A percentile compares a stretch with the other conserved stretches of the same genome.
Conservation (phyloP, 2,797 vertebrate genomes). For the Pseudomugil tenellus region DNA sequence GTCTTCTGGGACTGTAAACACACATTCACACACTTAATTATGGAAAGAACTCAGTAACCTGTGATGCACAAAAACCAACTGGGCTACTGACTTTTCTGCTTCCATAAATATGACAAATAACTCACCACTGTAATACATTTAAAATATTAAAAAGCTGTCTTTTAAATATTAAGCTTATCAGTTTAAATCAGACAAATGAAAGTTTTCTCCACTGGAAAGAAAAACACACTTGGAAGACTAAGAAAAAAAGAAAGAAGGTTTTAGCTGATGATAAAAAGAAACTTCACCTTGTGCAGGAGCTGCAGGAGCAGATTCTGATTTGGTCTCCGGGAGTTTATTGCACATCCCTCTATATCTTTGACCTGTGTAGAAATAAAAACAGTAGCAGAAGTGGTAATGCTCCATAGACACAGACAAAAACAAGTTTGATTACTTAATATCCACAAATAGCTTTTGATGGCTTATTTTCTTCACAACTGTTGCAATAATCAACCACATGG, state of each 20-base stretch:
- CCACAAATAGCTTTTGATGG: not conserved
- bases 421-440: not conserved
- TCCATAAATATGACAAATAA: not conserved
- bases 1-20: slow-evolving; percentile 36
- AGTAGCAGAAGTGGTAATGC: not conserved
- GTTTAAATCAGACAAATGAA: not conserved
- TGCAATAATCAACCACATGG: not conserved
- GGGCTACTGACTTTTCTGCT: not conserved
- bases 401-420: fast-evolving
- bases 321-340: slow-evolving; percentile 81
- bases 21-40: slow-evolving; percentile 35
- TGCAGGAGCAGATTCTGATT: slow-evolving; percentile 47
- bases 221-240: not conserved
- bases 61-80: slow-evolving; percentile 6
- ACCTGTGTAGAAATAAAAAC: slow-evolving; percentile 54
- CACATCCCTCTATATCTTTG: slow-evolving; percentile 79
- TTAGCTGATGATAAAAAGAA: not conserved
- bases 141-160: not conserved
- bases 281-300: slow-evolving; percentile 44
- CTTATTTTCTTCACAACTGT: not conserved
- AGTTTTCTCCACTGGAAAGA: not conserved
- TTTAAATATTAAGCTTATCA: not conserved
- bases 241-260: not conserved
- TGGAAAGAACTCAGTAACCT: not conserved
- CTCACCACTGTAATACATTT: not conserved